Evolutionary conservation across 2,797 vertebrate species (phyloP).

Genomic region (Trichosurus vulpecula): DNA sequence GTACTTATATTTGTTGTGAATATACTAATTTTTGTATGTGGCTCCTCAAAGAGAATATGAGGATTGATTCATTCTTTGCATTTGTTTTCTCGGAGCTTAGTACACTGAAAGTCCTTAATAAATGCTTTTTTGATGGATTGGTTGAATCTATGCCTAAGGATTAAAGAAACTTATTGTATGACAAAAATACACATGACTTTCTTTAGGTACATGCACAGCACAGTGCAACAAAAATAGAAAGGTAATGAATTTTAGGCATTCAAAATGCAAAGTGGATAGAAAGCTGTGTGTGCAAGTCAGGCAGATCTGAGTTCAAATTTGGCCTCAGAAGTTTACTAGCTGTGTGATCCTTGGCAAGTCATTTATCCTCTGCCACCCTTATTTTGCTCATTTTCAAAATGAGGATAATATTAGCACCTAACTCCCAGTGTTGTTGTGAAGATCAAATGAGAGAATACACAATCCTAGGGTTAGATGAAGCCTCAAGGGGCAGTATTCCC

Average conservation of each 20-base stretch:
- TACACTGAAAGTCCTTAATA: not conserved
- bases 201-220: too few relatives aligned
- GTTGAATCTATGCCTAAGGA: too few relatives aligned
- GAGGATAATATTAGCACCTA: not conserved
- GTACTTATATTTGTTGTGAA: too few relatives aligned
- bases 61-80: too few relatives aligned
- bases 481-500: not conserved
- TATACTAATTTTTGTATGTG: too few relatives aligned
- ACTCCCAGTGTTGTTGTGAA: not conserved
- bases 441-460: constrained; percentile 5
- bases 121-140: not conserved
- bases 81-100: not conserved
- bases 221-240: not conserved
- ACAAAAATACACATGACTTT: too few relatives aligned
- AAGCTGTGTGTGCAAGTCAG: too few relatives aligned
- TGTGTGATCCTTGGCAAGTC: not conserved
- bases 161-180: too few relatives aligned
- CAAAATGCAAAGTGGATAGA: too few relatives aligned
- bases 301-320: too few relatives aligned
- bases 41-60: too few relatives aligned
- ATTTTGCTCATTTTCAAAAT: constrained; percentile 28
- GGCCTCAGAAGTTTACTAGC: not conserved
- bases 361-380: constrained; percentile 2
- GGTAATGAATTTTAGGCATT: not conserved
- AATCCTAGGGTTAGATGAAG: not conserved